Evolutionary conservation across 2,797 vertebrate genomes (phyloP), one percentile per base, ranked within the genome.

Genomic region (Lacerta agilis): DNA sequence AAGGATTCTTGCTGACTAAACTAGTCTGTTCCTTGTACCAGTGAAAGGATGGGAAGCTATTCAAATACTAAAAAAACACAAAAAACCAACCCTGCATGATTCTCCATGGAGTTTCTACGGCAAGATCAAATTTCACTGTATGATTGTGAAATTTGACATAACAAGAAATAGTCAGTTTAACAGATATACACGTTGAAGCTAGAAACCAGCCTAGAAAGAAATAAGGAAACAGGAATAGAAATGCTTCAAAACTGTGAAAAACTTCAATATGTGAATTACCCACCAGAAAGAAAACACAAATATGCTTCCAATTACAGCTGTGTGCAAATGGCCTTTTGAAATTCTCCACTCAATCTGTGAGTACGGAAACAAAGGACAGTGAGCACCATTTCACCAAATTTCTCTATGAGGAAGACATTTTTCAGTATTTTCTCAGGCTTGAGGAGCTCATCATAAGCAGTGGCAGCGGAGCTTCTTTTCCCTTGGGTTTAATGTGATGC

Each of bases 71-170:
- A 86, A 86, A 33, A 33, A 33, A 33, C 33, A 23, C 1, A 18
- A 23, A 82, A 20, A 82, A 55, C 15, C 13, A 2, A 5, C 20
- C 61, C 33, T 27, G n/a, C 73, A 58, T 8, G 10, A 58, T 73
- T 25, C 3, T 73, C 13, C 20, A 25, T 29, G 36, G 36, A 49
- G 1, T 79, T 73, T 80, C n/a, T 64, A 36, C 29, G 78, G 8
- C 2, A 6, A 38, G 49, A 88, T 82, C 49, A 55, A 18, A 49
- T 27, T 2, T 15, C 20, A 83, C 29, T 8, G 2, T 0, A 0
- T 13, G 72, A 15, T n/a, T 77, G 36, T 4, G 4, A 41, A 73
- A 91, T 77, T 78, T 17, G 5, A 15, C 1, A 23, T 27, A 15
- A 49, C 25, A 10, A 49, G 3, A 67, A 55, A 82, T 61, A 61